A percentile compares a stretch with the other conserved stretches of the same genome.
These are phyloP conservation scores for Aegypius monachus DNA, from an alignment of 2,113 vertebrate genomes.

Conservation along the genomic window DNA sequence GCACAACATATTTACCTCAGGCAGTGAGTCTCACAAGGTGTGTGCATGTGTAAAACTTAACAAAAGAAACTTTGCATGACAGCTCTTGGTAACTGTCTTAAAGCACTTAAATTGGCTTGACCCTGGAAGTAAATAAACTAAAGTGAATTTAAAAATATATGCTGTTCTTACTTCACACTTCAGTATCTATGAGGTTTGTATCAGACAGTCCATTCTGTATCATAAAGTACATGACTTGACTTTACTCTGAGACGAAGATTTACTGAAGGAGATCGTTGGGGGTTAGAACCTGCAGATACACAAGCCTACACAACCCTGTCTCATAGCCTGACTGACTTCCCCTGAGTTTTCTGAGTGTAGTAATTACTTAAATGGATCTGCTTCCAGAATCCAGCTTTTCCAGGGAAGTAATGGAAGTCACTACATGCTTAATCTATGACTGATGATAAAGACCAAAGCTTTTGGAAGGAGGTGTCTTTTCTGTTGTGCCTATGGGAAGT, in stretches of 20 bases:
- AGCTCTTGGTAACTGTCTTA: not conserved
- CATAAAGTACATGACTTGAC: no score
- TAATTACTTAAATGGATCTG: not conserved
- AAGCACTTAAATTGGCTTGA: not conserved
- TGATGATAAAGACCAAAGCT: not conserved
- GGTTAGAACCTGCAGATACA: not conserved
- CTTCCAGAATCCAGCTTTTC: not conserved
- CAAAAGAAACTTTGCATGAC: not conserved
- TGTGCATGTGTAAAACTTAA: not conserved
- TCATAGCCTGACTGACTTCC: not conserved
- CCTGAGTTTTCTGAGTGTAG: not conserved
- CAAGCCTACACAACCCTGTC: not conserved
- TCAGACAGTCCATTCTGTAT: not conserved
- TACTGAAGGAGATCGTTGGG: not conserved
- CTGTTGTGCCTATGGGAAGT: not conserved
- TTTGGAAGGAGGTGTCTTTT: not conserved
- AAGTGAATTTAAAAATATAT: not conserved
- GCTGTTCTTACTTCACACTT: not conserved
- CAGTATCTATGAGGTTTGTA: not conserved
- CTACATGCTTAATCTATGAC: not conserved
- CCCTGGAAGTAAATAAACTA: not conserved
- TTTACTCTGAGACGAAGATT: not conserved
- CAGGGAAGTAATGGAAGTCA: not conserved
- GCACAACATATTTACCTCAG: not conserved
- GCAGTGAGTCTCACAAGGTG: not conserved